Conservation (phyloP, 2,888 invertebrate species). For the Heliconius sara region DNA sequence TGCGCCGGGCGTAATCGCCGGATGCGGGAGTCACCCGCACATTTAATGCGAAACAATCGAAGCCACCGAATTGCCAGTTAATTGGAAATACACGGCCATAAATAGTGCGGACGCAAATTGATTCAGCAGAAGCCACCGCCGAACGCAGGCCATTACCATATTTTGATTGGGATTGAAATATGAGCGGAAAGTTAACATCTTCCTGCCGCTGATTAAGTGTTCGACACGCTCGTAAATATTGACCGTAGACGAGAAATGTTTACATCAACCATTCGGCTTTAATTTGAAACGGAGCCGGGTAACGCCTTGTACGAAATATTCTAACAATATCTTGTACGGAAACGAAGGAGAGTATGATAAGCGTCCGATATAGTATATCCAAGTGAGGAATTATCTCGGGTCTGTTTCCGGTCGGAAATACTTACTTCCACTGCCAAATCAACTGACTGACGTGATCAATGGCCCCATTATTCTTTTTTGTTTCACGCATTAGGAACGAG, state of each 20-base stretch:
- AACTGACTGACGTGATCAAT: slow-evolving; percentile 61
- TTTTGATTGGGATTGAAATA: slow-evolving; percentile 78
- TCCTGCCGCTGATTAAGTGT: slow-evolving; percentile 74
- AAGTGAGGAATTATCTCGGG: slow-evolving; percentile 51
- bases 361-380: slow-evolving; percentile 58
- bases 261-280: slow-evolving; percentile 60
- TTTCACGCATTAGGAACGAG: slow-evolving; percentile 57
- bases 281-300: slow-evolving; percentile 56
- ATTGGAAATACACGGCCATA: slow-evolving; percentile 80
- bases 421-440: slow-evolving; percentile 56
- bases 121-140: slow-evolving; percentile 67
- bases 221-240: slow-evolving; percentile 67
- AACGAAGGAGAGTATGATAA: slow-evolving; percentile 30
- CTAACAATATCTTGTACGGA: slow-evolving; percentile 45
- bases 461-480: slow-evolving; percentile 64
- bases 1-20: slow-evolving; percentile 79
- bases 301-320: slow-evolving; percentile 44
- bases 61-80: slow-evolving; percentile 83
- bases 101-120: slow-evolving; percentile 78
- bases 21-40: slow-evolving; percentile 83
- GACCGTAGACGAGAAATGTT: slow-evolving; percentile 59
- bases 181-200: slow-evolving; percentile 68
- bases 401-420: slow-evolving; percentile 70
- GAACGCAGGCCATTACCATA: slow-evolving; percentile 71
- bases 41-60: slow-evolving; percentile 82